A percentile compares a stretch with the other conserved stretches of the same genome.
These are phyloP conservation scores for Bos javanicus DNA, from an alignment of 2,113 vertebrate genomes.

Conservation along the genomic window DNA sequence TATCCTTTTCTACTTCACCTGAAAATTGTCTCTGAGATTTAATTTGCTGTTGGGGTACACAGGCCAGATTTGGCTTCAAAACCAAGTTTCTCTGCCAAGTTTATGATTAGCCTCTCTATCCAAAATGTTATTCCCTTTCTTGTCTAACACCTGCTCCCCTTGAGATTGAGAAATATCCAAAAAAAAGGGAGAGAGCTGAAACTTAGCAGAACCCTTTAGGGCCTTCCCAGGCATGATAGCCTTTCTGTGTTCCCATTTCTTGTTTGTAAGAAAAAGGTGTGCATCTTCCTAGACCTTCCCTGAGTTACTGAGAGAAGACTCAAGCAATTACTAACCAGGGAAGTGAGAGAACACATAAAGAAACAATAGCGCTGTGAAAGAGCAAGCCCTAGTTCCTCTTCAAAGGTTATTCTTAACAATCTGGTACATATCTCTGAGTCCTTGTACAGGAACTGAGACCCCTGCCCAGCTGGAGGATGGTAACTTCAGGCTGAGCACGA, in stretches of 20 bases:
- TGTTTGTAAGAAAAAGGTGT: background rate
- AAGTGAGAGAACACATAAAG: background rate
- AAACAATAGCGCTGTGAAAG: background rate
- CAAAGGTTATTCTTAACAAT: background rate
- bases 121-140: background rate
- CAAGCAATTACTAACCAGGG: background rate
- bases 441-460: background rate
- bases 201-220: background rate
- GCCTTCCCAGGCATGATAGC: background rate
- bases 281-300: background rate
- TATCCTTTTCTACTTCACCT: background rate
- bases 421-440: background rate
- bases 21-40: background rate
- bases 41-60: background rate
- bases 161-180: background rate
- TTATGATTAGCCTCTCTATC: background rate
- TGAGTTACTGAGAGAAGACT: background rate
- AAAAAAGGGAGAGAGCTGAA: background rate
- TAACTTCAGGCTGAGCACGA: background rate
- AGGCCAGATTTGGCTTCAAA: background rate
- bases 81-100: background rate
- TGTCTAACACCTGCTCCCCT: background rate
- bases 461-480: background rate
- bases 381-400: background rate
- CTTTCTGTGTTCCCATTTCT: background rate